Evolutionary conservation across 2,797 vertebrate species (phyloP).

Genomic region (Hozukius guyotensis): DNA sequence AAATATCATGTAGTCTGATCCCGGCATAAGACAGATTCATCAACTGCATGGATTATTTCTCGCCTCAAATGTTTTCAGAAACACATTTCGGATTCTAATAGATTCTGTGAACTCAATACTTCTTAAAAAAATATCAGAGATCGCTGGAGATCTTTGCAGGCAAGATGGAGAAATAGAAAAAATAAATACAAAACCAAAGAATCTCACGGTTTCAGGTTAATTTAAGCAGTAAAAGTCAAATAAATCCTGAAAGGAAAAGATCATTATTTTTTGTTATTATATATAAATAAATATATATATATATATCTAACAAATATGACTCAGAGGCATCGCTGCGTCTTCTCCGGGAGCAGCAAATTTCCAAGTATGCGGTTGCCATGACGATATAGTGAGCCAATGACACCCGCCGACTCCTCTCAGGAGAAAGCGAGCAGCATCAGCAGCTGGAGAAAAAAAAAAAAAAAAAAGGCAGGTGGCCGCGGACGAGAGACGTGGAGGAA

Average conservation of each 20-base stretch:
- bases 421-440: conserved; percentile 55
- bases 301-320: neutral
- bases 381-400: conserved; percentile 84
- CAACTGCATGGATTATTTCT: too few relatives aligned
- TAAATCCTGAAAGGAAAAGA: neutral
- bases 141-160: too few relatives aligned
- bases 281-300: neutral
- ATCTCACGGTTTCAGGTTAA: neutral
- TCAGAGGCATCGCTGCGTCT: conserved; percentile 20
- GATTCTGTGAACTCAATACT: neutral
- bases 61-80: too few relatives aligned
- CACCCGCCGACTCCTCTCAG: conserved; percentile 73
- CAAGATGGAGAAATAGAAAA: neutral
- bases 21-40: too few relatives aligned
- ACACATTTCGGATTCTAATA: too few relatives aligned
- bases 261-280: neutral
- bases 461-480: conserved; percentile 82
- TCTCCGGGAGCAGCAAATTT: conserved; percentile 76
- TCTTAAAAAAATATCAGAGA: too few relatives aligned
- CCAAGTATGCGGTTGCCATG: conserved; percentile 85
- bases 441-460: neutral
- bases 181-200: neutral
- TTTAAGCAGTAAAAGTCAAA: neutral
- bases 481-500: neutral
- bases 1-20: too few relatives aligned